Base-by-base conservation (phyloP, 2,113 vertebrate species). In the Nerophis ophidion region DNA sequence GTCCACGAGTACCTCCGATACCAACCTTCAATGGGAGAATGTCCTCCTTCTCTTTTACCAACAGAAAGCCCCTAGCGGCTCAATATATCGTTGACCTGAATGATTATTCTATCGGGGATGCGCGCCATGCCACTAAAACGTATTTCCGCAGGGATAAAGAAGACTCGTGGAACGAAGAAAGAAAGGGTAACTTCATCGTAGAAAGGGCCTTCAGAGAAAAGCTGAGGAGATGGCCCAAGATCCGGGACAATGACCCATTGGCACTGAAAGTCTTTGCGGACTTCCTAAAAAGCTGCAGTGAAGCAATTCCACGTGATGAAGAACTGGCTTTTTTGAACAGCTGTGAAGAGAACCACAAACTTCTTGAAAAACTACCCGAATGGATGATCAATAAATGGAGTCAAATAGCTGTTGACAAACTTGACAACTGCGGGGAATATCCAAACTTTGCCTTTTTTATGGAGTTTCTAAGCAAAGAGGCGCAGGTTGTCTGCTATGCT, bases 171-270 rank as follows among this genome's bases (percentile, higher is more conserved):
- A 42, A 56, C 12, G 10, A 12, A 16, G 16, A 56, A 6, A 40
- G 16, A 40, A 42, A 6, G 17, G 11, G 15, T 7, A 19, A 34
- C 33, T 15, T 17, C 4, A 8, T 19, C 7, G 16, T 56, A 7
- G 54, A 56, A 19, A 42, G 9, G 7, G 6, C 11, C 3, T 44
- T 56, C 54, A 56, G 38, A 56, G 54, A 56, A 13, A 36, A 56
- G 38, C 38, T 56, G 38, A 44, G 17, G 54, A 19, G 36, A 56
- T 56, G 54, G 36, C 54, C 54, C 54, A 56, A 56, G 54, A 56
- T 56, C 38, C 17, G n/a, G 19, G 35, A 19, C 40, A 42, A 56
- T 42, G 54, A 56, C 17, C n/a, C 54, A 8, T 38, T 42, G 38
- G 54, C 54, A 40, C 54, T 56, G 4, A 56, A 42, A 56, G 54